These are phyloP conservation scores for Plutomurus gul DNA, from an alignment of 1,140 invertebrate genomes.

Conservation along the genomic window DNA sequence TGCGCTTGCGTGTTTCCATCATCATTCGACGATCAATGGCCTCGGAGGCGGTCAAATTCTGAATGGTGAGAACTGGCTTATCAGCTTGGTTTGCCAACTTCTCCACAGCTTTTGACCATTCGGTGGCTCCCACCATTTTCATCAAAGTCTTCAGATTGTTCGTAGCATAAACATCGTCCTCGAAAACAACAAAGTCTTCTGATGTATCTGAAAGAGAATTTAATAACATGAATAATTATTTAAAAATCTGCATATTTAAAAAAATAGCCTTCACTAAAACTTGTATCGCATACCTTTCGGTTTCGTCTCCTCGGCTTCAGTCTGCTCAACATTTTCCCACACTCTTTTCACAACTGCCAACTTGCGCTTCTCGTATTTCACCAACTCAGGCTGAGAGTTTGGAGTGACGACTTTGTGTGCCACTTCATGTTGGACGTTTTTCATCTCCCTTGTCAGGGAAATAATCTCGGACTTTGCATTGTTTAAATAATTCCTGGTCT, in stretches of 20 bases:
- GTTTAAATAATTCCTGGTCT: neutral
- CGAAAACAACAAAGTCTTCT: no score
- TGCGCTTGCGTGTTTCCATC: slow-evolving; percentile 22
- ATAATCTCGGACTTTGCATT: neutral
- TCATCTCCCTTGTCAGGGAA: neutral
- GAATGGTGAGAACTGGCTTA: slow-evolving; percentile 23
- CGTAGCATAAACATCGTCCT: neutral
- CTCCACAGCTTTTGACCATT: neutral
- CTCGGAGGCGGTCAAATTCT: slow-evolving; percentile 16
- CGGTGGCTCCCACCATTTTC: neutral
- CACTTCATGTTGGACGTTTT: slow-evolving; percentile 6
- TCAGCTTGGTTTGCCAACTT: neutral
- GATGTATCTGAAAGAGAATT: no score
- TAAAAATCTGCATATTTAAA: no score
- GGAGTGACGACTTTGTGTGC: neutral
- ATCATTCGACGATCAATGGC: slow-evolving; percentile 32
- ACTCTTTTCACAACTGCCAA: neutral
- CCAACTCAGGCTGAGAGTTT: neutral
- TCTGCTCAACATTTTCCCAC: no score
- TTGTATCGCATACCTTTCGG: no score
- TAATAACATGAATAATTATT: no score
- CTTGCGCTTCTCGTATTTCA: neutral
- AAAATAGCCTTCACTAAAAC: no score
- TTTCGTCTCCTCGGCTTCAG: no score
- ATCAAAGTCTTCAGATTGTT: neutral